Evolutionary conservation across 2,888 invertebrate genomes (phyloP).

Genomic region (Macrosiphum euphorbiae): DNA sequence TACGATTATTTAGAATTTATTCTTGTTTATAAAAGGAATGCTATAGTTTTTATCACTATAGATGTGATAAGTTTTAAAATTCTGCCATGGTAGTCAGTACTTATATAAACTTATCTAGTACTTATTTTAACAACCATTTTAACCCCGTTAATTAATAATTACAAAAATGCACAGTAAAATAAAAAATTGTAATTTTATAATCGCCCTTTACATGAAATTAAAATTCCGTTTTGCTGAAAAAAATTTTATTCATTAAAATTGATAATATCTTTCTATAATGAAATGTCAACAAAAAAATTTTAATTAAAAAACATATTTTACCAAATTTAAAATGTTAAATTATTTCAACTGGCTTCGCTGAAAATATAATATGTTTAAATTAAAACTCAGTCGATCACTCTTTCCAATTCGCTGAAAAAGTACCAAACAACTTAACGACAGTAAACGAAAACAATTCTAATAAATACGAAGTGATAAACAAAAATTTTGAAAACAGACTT

Average conservation of each 20-base stretch:
- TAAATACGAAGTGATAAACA: constrained; percentile 26
- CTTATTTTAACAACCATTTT: too few species aligned
- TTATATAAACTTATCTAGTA: too few species aligned
- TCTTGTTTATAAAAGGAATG: background rate
- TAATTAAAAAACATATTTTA: background rate
- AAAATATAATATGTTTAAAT: background rate
- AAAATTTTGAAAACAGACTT: constrained; percentile 11
- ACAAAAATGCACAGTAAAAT: too few species aligned
- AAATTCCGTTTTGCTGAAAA: too few species aligned
- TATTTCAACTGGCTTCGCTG: background rate
- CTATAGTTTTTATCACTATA: background rate
- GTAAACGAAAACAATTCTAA: background rate
- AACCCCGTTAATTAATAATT: too few species aligned
- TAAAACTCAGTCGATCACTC: background rate
- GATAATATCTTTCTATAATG: background rate
- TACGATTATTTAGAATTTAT: background rate
- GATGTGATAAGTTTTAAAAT: background rate
- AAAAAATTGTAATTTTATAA: too few species aligned
- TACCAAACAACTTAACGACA: background rate
- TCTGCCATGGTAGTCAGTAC: too few species aligned
- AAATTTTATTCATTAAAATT: background rate
- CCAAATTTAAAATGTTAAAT: background rate
- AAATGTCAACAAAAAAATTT: background rate
- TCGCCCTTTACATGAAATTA: too few species aligned
- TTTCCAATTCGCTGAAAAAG: background rate